Evolutionary conservation across 2,113 vertebrate genomes (phyloP), one percentile per base, ranked within the genome.

Genomic region (Odocoileus virginianus): DNA sequence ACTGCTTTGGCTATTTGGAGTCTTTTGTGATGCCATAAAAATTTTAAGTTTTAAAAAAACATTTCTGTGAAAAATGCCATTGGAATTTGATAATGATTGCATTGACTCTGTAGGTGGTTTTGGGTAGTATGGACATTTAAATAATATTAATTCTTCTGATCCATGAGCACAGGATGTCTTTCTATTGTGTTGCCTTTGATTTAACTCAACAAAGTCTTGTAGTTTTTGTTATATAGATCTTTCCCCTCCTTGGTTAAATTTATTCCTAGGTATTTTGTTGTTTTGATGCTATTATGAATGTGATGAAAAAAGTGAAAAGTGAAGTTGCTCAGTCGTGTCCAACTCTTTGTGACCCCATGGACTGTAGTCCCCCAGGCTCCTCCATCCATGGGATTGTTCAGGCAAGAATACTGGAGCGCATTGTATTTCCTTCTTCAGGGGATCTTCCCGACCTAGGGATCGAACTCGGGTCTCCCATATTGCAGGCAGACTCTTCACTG

Each of bases 381-480:
- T 71, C 19, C 17, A 71, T 71, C n/a, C 10, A 71, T 12, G 67
- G 64, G 64, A 71, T 71, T 71, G n/a, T 36, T n/a, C n/a, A 71
- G 64, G n/a, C 67, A 71, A 71, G 67, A 71, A 71, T 71, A 23
- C n/a, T 71, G 67, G 67, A 71, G n/a, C 21, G n/a, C 67, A 23
- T 12, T 71, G n/a, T 71, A 71, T 71, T 71, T 36, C 67, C 19
- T 71, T 71, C n/a, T 23, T n/a, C n/a, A 71, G n/a, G 67, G 33
- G 17, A 71, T 36, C 67, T 71, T 71, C 19, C 19, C 0, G 9
- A 23, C 19, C n/a, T 71, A 71, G 67, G 67, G 19, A 36, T 6
- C 0, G 5, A 40, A 36, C 67, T 71, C 0, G 0, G 57, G 67
- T 71, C n/a, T 71, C n/a, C 19, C 19, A 71, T n/a, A 36, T 21